These are phyloP conservation scores for Hiodon alosoides DNA, from an alignment of 2,113 vertebrate genomes.

Conservation along the genomic window DNA sequence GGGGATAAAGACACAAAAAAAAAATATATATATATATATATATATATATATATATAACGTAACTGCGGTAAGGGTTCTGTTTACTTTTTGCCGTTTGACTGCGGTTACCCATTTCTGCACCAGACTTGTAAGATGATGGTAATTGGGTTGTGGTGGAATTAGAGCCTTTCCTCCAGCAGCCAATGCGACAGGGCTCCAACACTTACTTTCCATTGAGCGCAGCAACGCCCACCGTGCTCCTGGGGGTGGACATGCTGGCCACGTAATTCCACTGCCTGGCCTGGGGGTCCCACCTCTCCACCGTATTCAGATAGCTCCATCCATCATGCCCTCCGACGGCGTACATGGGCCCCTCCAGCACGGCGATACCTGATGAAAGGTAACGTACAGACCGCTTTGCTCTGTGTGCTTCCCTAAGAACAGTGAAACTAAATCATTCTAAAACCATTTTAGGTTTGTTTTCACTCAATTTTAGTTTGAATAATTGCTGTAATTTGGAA, in stretches of 20 bases:
- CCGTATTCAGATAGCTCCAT: slow-evolving; percentile 96
- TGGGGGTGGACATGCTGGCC: slow-evolving; percentile 92
- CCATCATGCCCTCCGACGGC: slow-evolving; percentile 95
- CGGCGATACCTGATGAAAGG: slow-evolving; percentile 74
- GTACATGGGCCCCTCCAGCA: slow-evolving; percentile 98
- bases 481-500: no score
- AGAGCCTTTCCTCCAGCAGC: not conserved
- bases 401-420: not conserved
- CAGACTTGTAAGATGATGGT: not conserved
- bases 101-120: no score
- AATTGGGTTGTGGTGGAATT: not conserved
- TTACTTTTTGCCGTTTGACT: no score
- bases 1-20: no score
- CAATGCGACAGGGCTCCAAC: not conserved
- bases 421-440: no score
- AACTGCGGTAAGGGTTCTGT: no score
- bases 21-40: no score
- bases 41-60: no score
- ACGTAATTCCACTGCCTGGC: slow-evolving; percentile 96
- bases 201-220: slow-evolving; percentile 91
- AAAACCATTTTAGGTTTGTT: no score
- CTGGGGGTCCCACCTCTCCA: slow-evolving; percentile 95
- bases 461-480: no score
- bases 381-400: slow-evolving; percentile 2
- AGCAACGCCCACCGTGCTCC: slow-evolving; percentile 90